A percentile compares a stretch with the other conserved stretches of the same genome.
Evolutionary conservation across 37 sponge, comb jelly and placozoan species (phyloP).

Genomic region (Chondrilla cf. caribensis): DNA sequence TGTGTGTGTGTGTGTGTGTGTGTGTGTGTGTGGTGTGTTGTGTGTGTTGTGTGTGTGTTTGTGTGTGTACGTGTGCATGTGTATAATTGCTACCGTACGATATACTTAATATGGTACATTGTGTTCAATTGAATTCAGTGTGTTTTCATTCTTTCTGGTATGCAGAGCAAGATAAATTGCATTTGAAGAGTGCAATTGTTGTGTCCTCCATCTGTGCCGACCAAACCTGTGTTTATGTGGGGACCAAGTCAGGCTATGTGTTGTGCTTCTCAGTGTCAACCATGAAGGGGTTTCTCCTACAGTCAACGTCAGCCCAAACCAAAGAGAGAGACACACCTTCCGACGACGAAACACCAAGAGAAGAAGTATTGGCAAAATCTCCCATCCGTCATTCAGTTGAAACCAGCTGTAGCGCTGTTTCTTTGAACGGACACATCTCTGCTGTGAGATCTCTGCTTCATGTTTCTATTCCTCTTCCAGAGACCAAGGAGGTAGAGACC

Average conservation of each 20-base stretch:
- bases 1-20: background rate
- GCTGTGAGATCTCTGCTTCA: conserved; percentile 6
- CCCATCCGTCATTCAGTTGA: background rate
- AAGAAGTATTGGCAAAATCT: background rate
- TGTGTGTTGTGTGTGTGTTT: background rate
- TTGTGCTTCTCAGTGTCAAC: conserved; percentile 16
- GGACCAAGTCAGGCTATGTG: background rate
- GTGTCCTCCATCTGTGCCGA: conserved; percentile 19
- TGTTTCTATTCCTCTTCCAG: background rate
- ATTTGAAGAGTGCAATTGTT: background rate
- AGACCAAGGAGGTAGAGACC: background rate
- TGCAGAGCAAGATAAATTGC: background rate
- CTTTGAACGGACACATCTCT: conserved; percentile 4
- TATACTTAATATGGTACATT: too few relatives aligned
- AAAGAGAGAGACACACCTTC: background rate
- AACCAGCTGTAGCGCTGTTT: conserved; percentile 5
- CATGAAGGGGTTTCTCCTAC: background rate
- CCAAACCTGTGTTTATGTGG: background rate
- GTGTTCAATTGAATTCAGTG: too few relatives aligned
- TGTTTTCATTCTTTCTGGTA: too few relatives aligned
- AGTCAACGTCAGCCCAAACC: background rate
- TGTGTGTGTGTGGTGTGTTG: background rate
- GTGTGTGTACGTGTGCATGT: background rate
- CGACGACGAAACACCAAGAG: background rate
- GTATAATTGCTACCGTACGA: background rate